Percentiles rank a stretch among this genome's conserved stretches.
These are phyloP conservation scores for Bombylius discolor DNA, from an alignment of 2,888 invertebrate genomes.

Conservation along the genomic window DNA sequence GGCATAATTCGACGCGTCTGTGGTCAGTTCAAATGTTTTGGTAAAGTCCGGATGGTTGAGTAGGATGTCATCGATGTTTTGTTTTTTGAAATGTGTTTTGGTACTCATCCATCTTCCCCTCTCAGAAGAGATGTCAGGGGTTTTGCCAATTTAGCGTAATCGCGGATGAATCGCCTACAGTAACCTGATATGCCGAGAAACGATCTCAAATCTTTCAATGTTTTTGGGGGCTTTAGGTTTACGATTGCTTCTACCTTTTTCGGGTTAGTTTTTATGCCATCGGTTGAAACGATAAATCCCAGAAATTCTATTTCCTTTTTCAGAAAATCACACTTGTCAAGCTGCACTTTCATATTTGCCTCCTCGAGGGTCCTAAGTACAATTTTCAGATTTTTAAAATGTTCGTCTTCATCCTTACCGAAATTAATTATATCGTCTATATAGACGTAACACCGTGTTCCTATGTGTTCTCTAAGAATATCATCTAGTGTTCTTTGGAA, in stretches of 20 bases:
- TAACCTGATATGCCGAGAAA: slow-evolving; percentile 13
- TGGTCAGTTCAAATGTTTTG: too few relatives aligned
- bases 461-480: slow-evolving; percentile 5
- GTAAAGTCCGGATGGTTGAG: too few relatives aligned
- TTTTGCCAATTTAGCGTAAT: slow-evolving; percentile 9
- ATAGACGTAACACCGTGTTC: slow-evolving; percentile 2
- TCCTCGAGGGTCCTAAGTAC: not conserved
- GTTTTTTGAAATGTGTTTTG: slow-evolving; percentile 7
- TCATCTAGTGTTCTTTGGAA: slow-evolving; percentile 1
- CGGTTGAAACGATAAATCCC: slow-evolving; percentile 1
- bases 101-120: slow-evolving; percentile 7
- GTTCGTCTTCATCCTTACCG: not conserved
- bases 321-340: not conserved
- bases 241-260: slow-evolving; percentile 11
- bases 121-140: slow-evolving; percentile 13
- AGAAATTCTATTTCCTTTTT: not conserved
- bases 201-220: slow-evolving; percentile 11
- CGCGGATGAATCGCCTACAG: slow-evolving; percentile 11
- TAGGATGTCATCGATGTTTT: not conserved
- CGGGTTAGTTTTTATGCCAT: slow-evolving; percentile 11
- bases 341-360: not conserved
- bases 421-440: slow-evolving; percentile 1
- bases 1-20: too few relatives aligned
- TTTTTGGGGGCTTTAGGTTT: slow-evolving; percentile 10
- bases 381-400: not conserved